A percentile compares a stretch with the other conserved stretches of the same genome.
Evolutionary conservation across 2,888 invertebrate species (phyloP).

Genomic region (Hypercompe scribonia): DNA sequence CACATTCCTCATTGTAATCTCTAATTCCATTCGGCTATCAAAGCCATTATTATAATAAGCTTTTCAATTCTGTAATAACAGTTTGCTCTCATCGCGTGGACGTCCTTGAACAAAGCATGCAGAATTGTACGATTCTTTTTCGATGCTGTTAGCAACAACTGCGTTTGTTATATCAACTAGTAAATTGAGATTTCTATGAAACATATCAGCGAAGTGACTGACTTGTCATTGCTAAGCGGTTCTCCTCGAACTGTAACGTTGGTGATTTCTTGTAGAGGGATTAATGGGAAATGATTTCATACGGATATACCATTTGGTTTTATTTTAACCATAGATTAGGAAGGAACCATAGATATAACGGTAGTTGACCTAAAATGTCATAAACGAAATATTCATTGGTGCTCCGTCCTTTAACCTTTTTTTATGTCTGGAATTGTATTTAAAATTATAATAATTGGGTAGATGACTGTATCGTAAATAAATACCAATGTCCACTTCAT

Average conservation of each 20-base stretch:
- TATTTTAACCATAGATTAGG: too few relatives aligned
- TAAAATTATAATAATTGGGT: too few relatives aligned
- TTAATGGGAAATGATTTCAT: too few relatives aligned
- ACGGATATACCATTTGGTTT: too few relatives aligned
- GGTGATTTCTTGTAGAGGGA: too few relatives aligned
- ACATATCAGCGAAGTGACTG: constrained; percentile 45
- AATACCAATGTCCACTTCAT: too few relatives aligned
- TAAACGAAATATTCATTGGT: too few relatives aligned
- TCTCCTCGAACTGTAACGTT: constrained; percentile 34
- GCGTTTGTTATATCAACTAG: constrained; percentile 58
- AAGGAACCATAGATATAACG: too few relatives aligned
- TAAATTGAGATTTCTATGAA: constrained; percentile 58
- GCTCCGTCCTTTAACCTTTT: too few relatives aligned
- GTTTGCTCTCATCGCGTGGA: constrained; percentile 63
- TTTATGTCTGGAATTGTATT: too few relatives aligned
- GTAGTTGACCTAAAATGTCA: too few relatives aligned
- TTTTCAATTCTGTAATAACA: constrained; percentile 68
- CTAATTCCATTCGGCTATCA: constrained; percentile 64
- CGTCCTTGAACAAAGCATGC: constrained; percentile 76
- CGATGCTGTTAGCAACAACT: constrained; percentile 21
- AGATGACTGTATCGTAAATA: too few relatives aligned
- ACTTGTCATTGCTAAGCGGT: constrained; percentile 58
- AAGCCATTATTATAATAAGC: constrained; percentile 72
- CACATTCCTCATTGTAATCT: constrained; percentile 71
- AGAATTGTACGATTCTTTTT: constrained; percentile 71